Percentiles rank a stretch among this genome's conserved stretches.
phyloP scores from a whole-genome alignment of 2,888 invertebrate genomes.

The Callyntrura guangdongensis region DNA sequence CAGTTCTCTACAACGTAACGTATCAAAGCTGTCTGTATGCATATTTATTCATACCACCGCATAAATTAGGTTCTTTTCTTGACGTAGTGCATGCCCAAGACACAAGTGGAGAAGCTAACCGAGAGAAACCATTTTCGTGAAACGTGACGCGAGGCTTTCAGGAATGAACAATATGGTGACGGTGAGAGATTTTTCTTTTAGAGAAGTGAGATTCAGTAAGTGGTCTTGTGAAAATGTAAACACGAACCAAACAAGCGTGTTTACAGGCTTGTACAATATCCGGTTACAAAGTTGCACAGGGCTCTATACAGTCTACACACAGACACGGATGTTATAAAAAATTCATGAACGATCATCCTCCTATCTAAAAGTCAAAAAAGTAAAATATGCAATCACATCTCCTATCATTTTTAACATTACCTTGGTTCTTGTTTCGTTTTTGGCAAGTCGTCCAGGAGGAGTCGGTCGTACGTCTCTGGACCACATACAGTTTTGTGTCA shows the following conservation, averaged over 20 bases:
- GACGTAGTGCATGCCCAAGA: not conserved
- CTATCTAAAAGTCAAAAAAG: not conserved
- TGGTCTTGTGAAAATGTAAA: slow-evolving; percentile 3
- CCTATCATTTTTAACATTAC: not conserved
- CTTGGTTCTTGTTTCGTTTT: not conserved
- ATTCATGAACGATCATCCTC: not conserved
- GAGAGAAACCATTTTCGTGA: not conserved
- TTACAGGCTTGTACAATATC: slow-evolving; percentile 8
- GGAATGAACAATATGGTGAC: slow-evolving; percentile 35
- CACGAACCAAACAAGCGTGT: slow-evolving; percentile 12
- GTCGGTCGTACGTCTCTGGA: not conserved
- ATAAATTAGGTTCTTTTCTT: too few relatives aligned
- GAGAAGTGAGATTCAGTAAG: not conserved
- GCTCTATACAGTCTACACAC: too few relatives aligned
- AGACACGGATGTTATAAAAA: slow-evolving; percentile 13
- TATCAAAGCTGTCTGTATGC: too few relatives aligned
- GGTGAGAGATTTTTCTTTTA: slow-evolving; percentile 3
- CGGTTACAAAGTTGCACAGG: slow-evolving; percentile 5
- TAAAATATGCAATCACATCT: not conserved
- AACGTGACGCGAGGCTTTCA: slow-evolving; percentile 22
- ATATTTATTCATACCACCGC: too few relatives aligned
- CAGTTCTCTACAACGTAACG: not conserved
- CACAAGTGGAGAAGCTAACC: too few relatives aligned
- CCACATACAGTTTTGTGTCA: not conserved
- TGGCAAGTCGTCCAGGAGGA: not conserved